These are phyloP conservation scores for Ornithorhynchus anatinus DNA, from an alignment of 2,113 vertebrate species.

Conservation along the genomic window DNA sequence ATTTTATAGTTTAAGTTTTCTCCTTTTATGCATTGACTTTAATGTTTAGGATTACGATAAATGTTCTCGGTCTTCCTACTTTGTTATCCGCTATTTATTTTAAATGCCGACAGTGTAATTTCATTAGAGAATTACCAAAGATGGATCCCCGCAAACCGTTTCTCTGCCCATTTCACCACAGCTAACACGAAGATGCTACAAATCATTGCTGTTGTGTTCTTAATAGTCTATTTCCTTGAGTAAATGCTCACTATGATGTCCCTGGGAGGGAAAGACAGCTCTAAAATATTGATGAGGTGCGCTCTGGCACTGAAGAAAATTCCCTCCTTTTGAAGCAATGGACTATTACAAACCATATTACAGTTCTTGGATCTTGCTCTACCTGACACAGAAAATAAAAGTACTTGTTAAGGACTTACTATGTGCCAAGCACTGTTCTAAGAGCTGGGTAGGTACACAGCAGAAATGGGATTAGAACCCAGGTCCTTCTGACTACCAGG, in stretches of 20 bases:
- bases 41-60: slow-evolving; percentile 30
- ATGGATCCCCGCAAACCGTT: slow-evolving; percentile 31
- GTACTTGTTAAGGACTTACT: slow-evolving; percentile 30
- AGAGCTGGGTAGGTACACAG: too few species aligned
- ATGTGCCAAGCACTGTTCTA: too few species aligned
- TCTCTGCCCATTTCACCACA: slow-evolving; percentile 23
- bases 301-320: slow-evolving; percentile 40
- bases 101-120: slow-evolving; percentile 30
- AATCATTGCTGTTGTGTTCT: slow-evolving; percentile 40
- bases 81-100: slow-evolving; percentile 36
- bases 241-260: slow-evolving; percentile 49
- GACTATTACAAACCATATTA: slow-evolving; percentile 51
- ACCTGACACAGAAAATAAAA: slow-evolving; percentile 32
- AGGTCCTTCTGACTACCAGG: too few species aligned
- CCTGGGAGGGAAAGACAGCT: slow-evolving; percentile 36
- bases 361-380: slow-evolving; percentile 23
- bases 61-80: slow-evolving; percentile 12
- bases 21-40: slow-evolving; percentile 4
- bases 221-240: slow-evolving; percentile 29
- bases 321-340: slow-evolving; percentile 47
- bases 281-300: slow-evolving; percentile 67
- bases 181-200: slow-evolving; percentile 37
- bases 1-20: neutral
- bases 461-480: too few species aligned
- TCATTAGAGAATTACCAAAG: slow-evolving; percentile 38